Base-by-base conservation (phyloP, 1,140 invertebrate genomes). In the Bombus fervidus region DNA sequence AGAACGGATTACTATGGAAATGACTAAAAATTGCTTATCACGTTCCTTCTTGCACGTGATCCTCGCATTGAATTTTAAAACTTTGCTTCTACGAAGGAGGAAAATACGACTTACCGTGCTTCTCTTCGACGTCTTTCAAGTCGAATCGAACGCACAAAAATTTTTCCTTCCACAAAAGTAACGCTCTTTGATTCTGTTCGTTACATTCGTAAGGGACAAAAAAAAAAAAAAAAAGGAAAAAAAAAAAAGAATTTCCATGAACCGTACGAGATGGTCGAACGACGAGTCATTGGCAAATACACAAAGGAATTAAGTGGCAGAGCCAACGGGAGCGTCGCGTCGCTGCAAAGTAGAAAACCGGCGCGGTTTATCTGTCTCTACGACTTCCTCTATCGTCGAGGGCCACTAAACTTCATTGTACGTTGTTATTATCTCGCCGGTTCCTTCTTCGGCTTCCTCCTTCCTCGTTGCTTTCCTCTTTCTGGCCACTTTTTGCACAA, bases 321-420 rank as follows among this genome's bases (percentile, higher is more conserved):
- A 64, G 62, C 12, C 18, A 68, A 68, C 66, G 66, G n/a, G n/a
- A 34, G 6, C n/a, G 64, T 31, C n/a, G n/a, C 9, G 64, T 31
- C n/a, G n/a, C 15, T 47, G 3, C 9, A 66, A 68, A 41, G n/a
- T 68, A 68, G 18, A 37, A 34, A 68, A 68, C 18, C 31, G 34
- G 25, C 6, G 25, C 12, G 22, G 22, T 37, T 53, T 59, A n/a
- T 25, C n/a, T 31, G 37, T n/a, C 28, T 62, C 59, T 62, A 22
- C 69, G 73, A 57, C 43, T 68, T 69, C 71, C 43, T 47, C 41
- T 47, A 18, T 34, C 47, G 41, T 69, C 43, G 34, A 66, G 57
- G 83, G 47, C 81, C 84, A 68, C 62, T 78, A 86, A 86, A 83
- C 85, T 86, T 72, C 53, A 57, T 43, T 43, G 64, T 25, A n/a